Base-by-base conservation (phyloP, 2,888 invertebrate genomes). In the Nemotelus pantherinus region DNA sequence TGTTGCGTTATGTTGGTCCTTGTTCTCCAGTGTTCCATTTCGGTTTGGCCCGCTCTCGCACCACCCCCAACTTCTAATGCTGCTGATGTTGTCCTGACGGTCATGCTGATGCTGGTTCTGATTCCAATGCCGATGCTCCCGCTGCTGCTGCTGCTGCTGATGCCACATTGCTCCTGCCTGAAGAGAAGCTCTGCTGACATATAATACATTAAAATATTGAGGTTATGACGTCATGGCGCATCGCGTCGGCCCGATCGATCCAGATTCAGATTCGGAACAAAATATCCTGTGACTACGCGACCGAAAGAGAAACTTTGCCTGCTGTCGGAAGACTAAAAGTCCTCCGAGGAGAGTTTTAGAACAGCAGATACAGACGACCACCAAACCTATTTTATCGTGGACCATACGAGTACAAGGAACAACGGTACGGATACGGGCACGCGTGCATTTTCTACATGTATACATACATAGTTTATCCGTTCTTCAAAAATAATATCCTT, bases 191-290 rank as follows among this genome's bases (percentile, higher is more conserved):
- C 50, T 74, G 60, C 74, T 74, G 74, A 74, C 74, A 74, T 74
- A 74, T 50, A 74, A 74, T 74, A 63, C 74, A 60, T 74, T 74
- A 60, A 74, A 76, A 76, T 65, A 76, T 76, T 70, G 71, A 77
- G 70, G 70, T 77, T 77, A 77, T 77, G 77, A 77, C 77, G 77
- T 77, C 77, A 77, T 65, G 48, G 77, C 77, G 77, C 77, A 77
- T 77, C 77, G 77, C 70, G 70, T 77, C 77, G 68, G 53, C 53
- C 58, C 60, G 60, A 77, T 77, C 77, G 77, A 77, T 77, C 77
- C 70, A 50, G 55, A 65, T 68, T 77, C 67, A 43, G 68, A 65
- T 68, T 77, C 67, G 39, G 68, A 57, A 65, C 76, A 77, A 7
- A 68, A 63, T 48, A 48, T 63, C 74, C 70, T 53, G 47, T 70